Conservation (phyloP, 2,888 invertebrate genomes). For the Geophilus truncorum region DNA sequence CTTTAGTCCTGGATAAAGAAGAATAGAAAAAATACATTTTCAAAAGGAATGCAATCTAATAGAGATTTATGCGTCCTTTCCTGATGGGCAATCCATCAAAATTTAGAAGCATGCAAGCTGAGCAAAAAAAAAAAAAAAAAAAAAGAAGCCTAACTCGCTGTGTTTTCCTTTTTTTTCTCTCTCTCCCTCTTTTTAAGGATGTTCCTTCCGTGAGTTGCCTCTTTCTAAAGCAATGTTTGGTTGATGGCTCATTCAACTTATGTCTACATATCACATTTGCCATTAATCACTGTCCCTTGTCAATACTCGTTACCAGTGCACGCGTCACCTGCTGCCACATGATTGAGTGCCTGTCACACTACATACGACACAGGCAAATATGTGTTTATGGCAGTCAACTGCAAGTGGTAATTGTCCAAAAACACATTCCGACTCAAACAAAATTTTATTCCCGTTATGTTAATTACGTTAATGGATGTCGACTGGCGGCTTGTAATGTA, state of each 20-base stretch:
- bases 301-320: slow-evolving; percentile 6
- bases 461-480: too few species aligned
- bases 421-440: background rate
- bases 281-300: slow-evolving; percentile 27
- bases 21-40: background rate
- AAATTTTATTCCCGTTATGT: background rate
- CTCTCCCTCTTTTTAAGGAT: background rate
- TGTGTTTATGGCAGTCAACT: slow-evolving; percentile 13
- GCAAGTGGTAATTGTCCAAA: slow-evolving; percentile 2
- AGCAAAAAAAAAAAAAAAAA: slow-evolving; percentile 18
- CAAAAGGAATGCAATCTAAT: slow-evolving; percentile 27
- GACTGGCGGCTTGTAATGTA: too few species aligned
- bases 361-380: slow-evolving; percentile 14
- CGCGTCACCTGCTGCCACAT: slow-evolving; percentile 12
- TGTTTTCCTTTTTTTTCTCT: background rate
- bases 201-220: background rate
- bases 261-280: slow-evolving; percentile 20
- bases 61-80: slow-evolving; percentile 23
- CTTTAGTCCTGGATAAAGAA: slow-evolving; percentile 62
- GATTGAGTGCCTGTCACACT: slow-evolving; percentile 18
- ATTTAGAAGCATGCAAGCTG: slow-evolving; percentile 13
- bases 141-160: slow-evolving; percentile 7
- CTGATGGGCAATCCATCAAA: slow-evolving; percentile 27
- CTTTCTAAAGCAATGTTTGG: slow-evolving; percentile 9
- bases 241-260: slow-evolving; percentile 18